phyloP scores from a whole-genome alignment of 2,888 invertebrate genomes.

The Perizoma flavofasciatum region DNA sequence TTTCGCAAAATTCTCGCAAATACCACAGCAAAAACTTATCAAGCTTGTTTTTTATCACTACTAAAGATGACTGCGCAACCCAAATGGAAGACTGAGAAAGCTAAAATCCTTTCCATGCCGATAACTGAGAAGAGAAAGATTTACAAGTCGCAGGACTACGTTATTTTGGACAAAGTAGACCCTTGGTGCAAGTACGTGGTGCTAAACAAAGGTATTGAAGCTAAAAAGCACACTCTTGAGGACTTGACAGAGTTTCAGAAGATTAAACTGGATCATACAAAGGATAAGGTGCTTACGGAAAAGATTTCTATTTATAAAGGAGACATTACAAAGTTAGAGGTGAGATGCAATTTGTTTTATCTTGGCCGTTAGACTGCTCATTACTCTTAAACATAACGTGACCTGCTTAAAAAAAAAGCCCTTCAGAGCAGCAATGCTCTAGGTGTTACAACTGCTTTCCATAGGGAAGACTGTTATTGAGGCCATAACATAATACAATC shows the following conservation, averaged over 20 bases:
- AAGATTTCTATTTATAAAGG: conserved; percentile 88
- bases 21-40: conserved; percentile 11
- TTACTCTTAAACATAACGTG: no score
- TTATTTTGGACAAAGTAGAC: conserved; percentile 72
- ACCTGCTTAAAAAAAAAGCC: no score
- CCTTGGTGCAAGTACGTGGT: conserved; percentile 83
- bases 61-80: conserved; percentile 66
- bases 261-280: conserved; percentile 55
- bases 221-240: conserved; percentile 65
- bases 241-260: conserved; percentile 64
- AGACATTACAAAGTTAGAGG: conserved; percentile 92
- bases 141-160: conserved; percentile 69
- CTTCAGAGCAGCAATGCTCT: no score
- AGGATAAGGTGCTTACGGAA: conserved; percentile 76
- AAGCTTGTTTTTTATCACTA: conserved; percentile 44
- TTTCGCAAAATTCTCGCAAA: conserved; percentile 36
- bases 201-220: conserved; percentile 60
- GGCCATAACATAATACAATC: no score
- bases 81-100: conserved; percentile 79
- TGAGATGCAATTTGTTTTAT: conserved; percentile 41
- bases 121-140: conserved; percentile 80
- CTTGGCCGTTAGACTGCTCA: no score
- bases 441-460: no score
- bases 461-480: no score
- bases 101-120: conserved; percentile 77